These are phyloP conservation scores for Sparidentex hasta DNA, from an alignment of 2,797 vertebrate species.

Conservation along the genomic window DNA sequence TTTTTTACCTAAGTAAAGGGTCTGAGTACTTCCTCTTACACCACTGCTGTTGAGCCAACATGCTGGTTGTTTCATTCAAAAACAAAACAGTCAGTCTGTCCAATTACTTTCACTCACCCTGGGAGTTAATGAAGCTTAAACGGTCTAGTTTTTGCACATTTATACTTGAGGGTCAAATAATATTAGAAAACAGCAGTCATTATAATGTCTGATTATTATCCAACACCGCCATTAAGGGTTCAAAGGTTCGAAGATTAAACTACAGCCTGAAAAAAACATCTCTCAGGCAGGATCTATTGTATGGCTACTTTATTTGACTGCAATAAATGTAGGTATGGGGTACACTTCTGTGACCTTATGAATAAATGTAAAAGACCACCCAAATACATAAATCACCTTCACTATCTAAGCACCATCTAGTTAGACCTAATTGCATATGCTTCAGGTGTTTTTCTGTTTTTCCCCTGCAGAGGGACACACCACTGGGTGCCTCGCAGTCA, in stretches of 20 bases:
- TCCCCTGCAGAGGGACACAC: constrained; percentile 88
- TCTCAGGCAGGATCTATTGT: too few species aligned
- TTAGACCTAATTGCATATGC: neutral
- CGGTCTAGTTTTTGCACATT: neutral
- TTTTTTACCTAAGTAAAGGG: too few species aligned
- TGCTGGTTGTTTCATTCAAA: neutral
- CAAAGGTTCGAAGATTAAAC: neutral
- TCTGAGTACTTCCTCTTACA: too few species aligned
- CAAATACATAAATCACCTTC: neutral
- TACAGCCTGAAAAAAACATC: too few species aligned
- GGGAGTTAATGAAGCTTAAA: neutral
- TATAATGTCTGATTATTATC: neutral
- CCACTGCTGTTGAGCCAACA: neutral
- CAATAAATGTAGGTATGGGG: neutral
- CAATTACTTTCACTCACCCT: neutral
- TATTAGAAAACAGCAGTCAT: neutral
- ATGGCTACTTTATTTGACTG: neutral
- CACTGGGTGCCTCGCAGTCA: constrained; percentile 91
- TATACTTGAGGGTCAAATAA: neutral
- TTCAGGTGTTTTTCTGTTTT: neutral
- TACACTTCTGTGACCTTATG: too few species aligned
- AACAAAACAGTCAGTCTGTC: neutral
- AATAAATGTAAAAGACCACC: neutral
- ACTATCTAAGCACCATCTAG: too few species aligned
- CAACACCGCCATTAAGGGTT: too few species aligned